Conservation (phyloP, 2,113 vertebrate species). For the Colinus virginianus region DNA sequence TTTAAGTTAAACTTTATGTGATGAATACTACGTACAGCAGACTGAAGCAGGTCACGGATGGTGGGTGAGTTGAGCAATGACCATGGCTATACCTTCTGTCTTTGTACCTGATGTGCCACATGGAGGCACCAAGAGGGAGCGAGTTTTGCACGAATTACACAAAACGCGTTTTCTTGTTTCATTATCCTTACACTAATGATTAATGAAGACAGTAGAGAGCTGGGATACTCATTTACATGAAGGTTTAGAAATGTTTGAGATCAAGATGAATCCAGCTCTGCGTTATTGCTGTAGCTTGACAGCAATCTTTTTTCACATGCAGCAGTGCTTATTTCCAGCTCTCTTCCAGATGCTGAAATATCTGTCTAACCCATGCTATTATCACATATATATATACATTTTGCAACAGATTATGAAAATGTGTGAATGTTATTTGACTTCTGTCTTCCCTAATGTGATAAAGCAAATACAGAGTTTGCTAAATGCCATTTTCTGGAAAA, state of each 20-base stretch:
- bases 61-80: accelerated
- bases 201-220: not conserved
- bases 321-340: not conserved
- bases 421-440: not conserved
- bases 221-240: not conserved
- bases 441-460: not conserved
- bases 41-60: not conserved
- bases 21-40: accelerated
- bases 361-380: not conserved
- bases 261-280: accelerated
- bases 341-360: not conserved
- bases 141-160: not conserved
- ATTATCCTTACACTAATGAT: accelerated
- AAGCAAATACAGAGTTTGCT: not conserved
- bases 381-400: not conserved
- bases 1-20: accelerated
- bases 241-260: accelerated
- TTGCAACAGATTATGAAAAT: not conserved
- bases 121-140: accelerated
- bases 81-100: not conserved
- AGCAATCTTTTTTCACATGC: not conserved
- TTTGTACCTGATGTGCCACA: not conserved
- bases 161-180: not conserved
- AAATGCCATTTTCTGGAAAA: not conserved
- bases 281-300: accelerated